Conservation (phyloP, 2,888 invertebrate species). For the Epiblema foenella region DNA sequence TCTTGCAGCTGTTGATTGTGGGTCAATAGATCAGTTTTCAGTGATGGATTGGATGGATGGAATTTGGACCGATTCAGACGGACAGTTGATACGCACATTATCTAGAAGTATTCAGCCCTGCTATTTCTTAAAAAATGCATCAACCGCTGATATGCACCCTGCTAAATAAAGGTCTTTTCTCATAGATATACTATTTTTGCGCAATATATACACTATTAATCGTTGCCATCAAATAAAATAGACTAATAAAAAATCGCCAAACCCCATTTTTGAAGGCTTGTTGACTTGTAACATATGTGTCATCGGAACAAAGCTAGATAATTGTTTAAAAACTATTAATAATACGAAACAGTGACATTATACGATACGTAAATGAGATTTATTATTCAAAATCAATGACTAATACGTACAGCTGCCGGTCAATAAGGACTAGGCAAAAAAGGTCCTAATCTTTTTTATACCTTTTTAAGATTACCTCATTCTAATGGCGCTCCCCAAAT, state of each 20-base stretch:
- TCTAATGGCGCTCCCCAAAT: constrained; percentile 57
- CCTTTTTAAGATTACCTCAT: constrained; percentile 71
- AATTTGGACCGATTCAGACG: not conserved
- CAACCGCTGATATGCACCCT: too few species aligned
- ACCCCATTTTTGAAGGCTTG: not conserved
- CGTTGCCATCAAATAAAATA: not conserved
- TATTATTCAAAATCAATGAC: constrained; percentile 59
- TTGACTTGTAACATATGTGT: too few species aligned
- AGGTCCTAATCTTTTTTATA: constrained; percentile 60
- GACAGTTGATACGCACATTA: too few species aligned
- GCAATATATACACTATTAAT: not conserved
- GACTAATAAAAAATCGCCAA: not conserved
- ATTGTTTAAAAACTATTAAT: constrained; percentile 34
- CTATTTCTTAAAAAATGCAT: too few species aligned
- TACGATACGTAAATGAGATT: constrained; percentile 47
- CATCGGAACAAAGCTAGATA: constrained; percentile 5
- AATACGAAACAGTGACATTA: constrained; percentile 39
- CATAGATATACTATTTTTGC: too few species aligned
- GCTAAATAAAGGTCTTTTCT: too few species aligned
- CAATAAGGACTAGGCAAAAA: constrained; percentile 56
- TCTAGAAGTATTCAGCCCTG: too few species aligned
- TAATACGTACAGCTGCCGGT: constrained; percentile 61
- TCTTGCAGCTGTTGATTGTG: constrained; percentile 44
- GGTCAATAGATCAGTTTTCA: constrained; percentile 49
- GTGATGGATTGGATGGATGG: not conserved